phyloP scores from a whole-genome alignment of 2,113 vertebrate species.

The Xyrauchen texanus region DNA sequence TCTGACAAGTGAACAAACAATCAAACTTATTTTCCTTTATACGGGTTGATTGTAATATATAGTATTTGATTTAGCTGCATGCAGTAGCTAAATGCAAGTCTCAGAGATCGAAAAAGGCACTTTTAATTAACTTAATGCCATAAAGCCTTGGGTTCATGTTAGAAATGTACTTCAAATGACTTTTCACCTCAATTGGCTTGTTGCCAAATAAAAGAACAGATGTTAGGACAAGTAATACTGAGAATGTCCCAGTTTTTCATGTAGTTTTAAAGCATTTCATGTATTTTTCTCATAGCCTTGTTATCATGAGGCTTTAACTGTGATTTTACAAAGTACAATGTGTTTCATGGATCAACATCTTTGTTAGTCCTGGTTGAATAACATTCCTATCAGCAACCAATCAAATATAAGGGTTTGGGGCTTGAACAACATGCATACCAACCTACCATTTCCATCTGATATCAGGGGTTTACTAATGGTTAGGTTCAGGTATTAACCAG shows the following conservation, averaged over 20 bases:
- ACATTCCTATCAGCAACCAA: too few species aligned
- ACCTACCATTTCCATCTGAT: too few species aligned
- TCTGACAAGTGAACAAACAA: not conserved
- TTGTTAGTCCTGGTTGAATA: too few species aligned
- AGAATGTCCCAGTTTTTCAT: constrained; percentile 9
- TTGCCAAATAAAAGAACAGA: not conserved
- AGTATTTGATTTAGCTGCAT: constrained; percentile 13
- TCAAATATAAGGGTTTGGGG: too few species aligned
- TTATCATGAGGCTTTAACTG: too few species aligned
- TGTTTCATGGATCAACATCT: too few species aligned
- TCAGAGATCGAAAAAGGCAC: constrained; percentile 1
- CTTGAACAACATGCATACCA: too few species aligned
- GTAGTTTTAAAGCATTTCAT: not conserved
- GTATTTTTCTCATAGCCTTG: too few species aligned
- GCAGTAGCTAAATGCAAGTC: not conserved
- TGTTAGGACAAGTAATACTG: constrained; percentile 38
- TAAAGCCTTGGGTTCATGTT: not conserved
- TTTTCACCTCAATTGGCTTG: not conserved
- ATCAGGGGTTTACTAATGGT: too few species aligned
- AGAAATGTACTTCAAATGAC: not conserved
- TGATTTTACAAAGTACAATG: too few species aligned
- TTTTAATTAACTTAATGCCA: not conserved
- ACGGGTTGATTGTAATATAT: constrained; percentile 24
- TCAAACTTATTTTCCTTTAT: not conserved
- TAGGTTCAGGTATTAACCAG: too few species aligned